A percentile compares a stretch with the other conserved stretches of the same genome.
Evolutionary conservation across 2,113 vertebrate genomes (phyloP).

Genomic region (Anser cygnoides): DNA sequence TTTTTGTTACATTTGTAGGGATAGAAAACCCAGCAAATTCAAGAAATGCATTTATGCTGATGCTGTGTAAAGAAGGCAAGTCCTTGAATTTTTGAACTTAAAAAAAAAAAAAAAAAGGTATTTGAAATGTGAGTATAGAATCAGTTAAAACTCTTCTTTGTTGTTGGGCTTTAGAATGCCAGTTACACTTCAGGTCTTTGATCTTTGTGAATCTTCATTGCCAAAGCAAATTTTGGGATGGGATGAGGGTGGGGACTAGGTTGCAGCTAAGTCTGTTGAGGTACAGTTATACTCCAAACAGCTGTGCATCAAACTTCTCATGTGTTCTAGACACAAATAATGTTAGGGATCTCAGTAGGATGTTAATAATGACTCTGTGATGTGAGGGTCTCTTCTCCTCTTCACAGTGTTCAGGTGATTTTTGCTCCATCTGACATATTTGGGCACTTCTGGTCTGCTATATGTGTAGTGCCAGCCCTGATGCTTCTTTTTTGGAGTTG

Average conservation of each 20-base stretch:
- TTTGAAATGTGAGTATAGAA: background rate
- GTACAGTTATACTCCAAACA: background rate
- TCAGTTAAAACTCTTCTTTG: background rate
- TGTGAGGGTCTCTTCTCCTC: background rate
- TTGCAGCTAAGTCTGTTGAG: background rate
- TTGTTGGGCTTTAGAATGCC: background rate
- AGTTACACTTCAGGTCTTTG: background rate
- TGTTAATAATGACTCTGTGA: background rate
- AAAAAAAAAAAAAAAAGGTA: background rate
- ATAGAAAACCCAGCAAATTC: background rate
- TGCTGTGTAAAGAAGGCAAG: background rate
- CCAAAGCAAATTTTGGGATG: background rate
- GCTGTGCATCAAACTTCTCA: background rate
- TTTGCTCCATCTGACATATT: background rate
- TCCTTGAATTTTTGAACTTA: background rate
- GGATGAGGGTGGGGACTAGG: background rate
- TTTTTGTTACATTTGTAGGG: background rate
- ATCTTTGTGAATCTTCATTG: accelerated
- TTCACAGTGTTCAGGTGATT: accelerated
- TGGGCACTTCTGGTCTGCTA: background rate
- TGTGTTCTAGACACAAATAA: background rate
- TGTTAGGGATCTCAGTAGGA: accelerated
- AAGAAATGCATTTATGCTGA: background rate
- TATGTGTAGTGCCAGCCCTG: background rate
- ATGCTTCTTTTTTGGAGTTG: background rate